Percentiles rank a stretch among this genome's conserved stretches.
These are phyloP conservation scores for Apodemus speciosus DNA, from an alignment of 2,113 vertebrate species.

Conservation along the genomic window DNA sequence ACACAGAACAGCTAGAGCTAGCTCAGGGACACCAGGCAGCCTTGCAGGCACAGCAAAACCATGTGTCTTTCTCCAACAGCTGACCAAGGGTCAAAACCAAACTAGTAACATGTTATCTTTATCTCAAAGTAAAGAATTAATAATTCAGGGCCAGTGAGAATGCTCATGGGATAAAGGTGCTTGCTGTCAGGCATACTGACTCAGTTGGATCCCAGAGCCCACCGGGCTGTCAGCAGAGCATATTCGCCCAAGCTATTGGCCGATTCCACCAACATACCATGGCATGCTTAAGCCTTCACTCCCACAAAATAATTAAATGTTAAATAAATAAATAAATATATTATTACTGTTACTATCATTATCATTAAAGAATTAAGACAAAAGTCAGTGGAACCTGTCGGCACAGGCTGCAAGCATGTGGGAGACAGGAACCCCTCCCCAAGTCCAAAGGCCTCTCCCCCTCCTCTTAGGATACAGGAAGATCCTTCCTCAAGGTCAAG, in stretches of 20 bases:
- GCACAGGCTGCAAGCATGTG: background rate
- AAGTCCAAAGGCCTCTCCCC: background rate
- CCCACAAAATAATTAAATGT: background rate
- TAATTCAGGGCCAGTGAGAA: background rate
- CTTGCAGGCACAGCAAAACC: background rate
- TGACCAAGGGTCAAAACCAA: background rate
- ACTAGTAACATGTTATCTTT: background rate
- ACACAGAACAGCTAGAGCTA: background rate
- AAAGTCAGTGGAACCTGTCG: background rate
- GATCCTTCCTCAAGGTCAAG: background rate
- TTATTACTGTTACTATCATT: too few species aligned
- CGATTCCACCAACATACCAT: background rate
- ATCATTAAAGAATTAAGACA: background rate
- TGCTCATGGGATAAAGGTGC: background rate
- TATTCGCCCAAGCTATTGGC: background rate
- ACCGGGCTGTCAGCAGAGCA: background rate
- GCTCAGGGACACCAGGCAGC: too few species aligned
- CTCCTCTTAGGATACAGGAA: too few species aligned
- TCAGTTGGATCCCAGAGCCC: background rate
- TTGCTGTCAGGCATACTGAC: too few species aligned
- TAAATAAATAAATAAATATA: too few species aligned
- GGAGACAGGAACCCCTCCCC: background rate
- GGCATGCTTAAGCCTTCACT: background rate
- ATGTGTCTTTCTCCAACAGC: background rate
- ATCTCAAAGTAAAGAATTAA: background rate